phyloP scores from a whole-genome alignment of 2,113 vertebrate species.

The Onychostoma macrolepis region DNA sequence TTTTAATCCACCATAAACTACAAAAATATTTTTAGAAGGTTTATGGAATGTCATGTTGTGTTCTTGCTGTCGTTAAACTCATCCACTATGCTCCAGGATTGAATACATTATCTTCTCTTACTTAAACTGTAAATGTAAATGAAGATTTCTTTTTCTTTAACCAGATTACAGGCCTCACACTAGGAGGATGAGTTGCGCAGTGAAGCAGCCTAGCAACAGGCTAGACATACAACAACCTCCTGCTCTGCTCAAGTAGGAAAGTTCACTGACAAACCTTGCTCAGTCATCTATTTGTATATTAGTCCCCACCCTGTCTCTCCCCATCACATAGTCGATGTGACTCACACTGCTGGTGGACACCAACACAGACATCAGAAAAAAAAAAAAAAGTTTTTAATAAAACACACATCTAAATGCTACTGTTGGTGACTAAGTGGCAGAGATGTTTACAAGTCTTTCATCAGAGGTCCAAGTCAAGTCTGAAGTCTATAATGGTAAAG shows the following conservation, averaged over 20 bases:
- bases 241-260: background rate
- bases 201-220: background rate
- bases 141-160: background rate
- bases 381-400: background rate
- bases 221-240: background rate
- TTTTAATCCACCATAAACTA: background rate
- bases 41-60: background rate
- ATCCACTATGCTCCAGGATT: background rate
- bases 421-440: background rate
- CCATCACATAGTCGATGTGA: background rate
- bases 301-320: background rate
- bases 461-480: no score
- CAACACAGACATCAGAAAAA: background rate
- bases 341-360: background rate
- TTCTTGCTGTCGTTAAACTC: background rate
- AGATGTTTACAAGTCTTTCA: background rate
- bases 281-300: background rate
- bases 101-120: background rate
- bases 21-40: background rate
- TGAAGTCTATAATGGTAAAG: no score
- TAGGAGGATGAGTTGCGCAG: background rate
- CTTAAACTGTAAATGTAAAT: background rate
- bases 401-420: background rate
- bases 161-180: background rate
- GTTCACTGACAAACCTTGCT: background rate